Conservation (phyloP, 2,797 vertebrate species). For the Acanthurus tractus region DNA sequence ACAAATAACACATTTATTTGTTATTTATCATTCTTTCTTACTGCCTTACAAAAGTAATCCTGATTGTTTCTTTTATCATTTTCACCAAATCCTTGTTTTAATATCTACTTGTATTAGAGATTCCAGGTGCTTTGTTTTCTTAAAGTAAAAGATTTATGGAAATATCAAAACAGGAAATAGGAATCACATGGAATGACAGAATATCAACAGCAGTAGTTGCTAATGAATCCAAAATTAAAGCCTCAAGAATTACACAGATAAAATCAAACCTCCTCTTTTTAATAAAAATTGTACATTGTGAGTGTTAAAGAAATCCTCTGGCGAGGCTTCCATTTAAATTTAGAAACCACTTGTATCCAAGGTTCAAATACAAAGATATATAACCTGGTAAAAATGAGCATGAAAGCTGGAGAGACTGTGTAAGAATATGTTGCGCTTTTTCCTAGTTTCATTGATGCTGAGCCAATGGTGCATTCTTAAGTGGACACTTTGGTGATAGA, state of each 20-base stretch:
- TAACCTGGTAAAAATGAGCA: neutral
- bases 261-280: neutral
- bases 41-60: neutral
- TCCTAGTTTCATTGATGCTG: too few relatives aligned
- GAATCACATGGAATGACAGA: neutral
- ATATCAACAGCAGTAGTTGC: neutral
- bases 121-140: neutral
- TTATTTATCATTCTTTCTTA: neutral
- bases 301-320: neutral
- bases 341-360: neutral
- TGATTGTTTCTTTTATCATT: neutral
- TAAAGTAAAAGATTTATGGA: neutral
- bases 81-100: neutral
- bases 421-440: too few relatives aligned
- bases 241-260: conserved; percentile 7
- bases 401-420: neutral
- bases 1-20: neutral
- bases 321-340: conserved; percentile 4
- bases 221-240: conserved; percentile 25
- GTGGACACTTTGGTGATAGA: too few relatives aligned
- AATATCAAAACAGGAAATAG: neutral
- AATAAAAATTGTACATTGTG: conserved; percentile 9
- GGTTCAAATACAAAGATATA: neutral
- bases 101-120: neutral
- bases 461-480: too few relatives aligned